Evolutionary conservation across 2,113 vertebrate species (phyloP), one percentile per base, ranked within the genome.

Genomic region (Sapajus apella): DNA sequence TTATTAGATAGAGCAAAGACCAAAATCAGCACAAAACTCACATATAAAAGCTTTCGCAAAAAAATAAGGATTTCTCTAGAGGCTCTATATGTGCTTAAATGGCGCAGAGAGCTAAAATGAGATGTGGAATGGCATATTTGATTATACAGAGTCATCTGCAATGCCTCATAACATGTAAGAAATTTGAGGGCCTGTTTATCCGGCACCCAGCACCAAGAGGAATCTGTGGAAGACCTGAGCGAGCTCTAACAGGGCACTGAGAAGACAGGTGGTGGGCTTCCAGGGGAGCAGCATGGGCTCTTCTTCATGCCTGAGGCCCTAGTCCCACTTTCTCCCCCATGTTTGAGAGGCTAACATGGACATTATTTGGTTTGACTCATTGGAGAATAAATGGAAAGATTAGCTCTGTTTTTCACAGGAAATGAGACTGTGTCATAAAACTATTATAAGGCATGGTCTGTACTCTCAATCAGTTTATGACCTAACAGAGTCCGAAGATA

Each of bases 121-220:
- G 96, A 98, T 96, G 95, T 89, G 92, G 96, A 97, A 97, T 96
- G 95, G 96, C 97, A 96, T 97, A 96, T 98, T 98, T 97, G 97
- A 96, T 97, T 97, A 97, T 58, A 95, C 64, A 43, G 85, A 94
- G 91, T 97, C 95, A 90, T 97, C 97, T 95, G 95, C 91, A 89
- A 94, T 94, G 96, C 97, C 84, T 98, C 94, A 96, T 96, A 97
- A 84, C 96, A 95, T 45, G 82, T 83, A 76, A 94, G 96, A 94
- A 89, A 95, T 97, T 32, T 61, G 56, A 97, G 92, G 95, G 92
- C 55, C 75, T 94, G 90, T 97, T 95, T 97, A 94, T 95, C 77
- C 94, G 73, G 86, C 96, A 76, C 68, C 37, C 37, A 87, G 56
- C 77, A 79, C 94, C 40, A 25, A 35, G 64, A 92, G 32, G 61